Conservation (phyloP, 2,888 invertebrate genomes). For the Tipula confusa region DNA sequence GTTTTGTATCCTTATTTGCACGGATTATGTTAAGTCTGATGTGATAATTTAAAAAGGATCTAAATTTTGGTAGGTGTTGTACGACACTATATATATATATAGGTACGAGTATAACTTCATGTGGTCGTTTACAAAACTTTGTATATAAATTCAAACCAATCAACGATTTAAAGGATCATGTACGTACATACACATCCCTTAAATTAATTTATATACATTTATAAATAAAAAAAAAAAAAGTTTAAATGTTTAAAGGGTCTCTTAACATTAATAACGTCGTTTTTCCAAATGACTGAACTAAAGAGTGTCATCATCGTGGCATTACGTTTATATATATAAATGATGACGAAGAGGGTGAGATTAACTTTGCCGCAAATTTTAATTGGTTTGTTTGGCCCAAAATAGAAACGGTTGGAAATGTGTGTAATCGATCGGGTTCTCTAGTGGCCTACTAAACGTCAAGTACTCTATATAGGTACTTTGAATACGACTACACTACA, state of each 20-base stretch:
- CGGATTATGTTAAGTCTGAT: not conserved
- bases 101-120: not conserved
- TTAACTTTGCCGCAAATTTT: not conserved
- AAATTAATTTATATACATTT: not conserved
- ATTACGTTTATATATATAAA: not conserved
- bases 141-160: not conserved
- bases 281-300: conserved; percentile 49
- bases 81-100: not conserved
- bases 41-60: not conserved
- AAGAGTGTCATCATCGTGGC: conserved; percentile 38
- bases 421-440: conserved; percentile 7
- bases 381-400: conserved; percentile 4
- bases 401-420: not conserved
- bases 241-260: not conserved
- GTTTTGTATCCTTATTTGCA: conserved; percentile 12
- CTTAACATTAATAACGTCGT: conserved; percentile 45
- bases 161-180: not conserved
- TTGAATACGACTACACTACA: not conserved
- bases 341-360: not conserved
- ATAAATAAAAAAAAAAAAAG: too few relatives aligned
- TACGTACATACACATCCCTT: not conserved
- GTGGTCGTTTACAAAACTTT: not conserved
- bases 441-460: not conserved
- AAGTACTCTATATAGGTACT: not conserved
- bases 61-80: too few relatives aligned